Base-by-base conservation (phyloP, 2,888 invertebrate species). In the Heptascelio sp. region DNA sequence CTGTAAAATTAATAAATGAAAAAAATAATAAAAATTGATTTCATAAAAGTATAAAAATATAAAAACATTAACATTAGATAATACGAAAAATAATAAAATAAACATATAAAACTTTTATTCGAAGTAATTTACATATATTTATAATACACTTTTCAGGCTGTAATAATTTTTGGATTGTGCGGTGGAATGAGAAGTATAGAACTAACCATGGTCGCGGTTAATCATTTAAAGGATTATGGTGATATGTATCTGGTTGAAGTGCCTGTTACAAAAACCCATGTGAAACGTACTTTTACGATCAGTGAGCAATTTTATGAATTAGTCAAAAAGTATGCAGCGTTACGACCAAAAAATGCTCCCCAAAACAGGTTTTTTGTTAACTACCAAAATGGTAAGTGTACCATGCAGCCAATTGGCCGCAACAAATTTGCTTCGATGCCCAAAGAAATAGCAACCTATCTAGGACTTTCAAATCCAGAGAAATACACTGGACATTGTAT, bases 371-470 rank as follows among this genome's bases (percentile, higher is more conserved):
- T 49, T 46, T 85, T 87, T 62, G 11, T 86, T 15, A 81, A 67
- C 70, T 88, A 86, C 68, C 82, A 84, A 17, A 72, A 80, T 9
- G 85, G 86, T 8, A 85, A 80, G 80, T 88, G 84, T 23, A 83
- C 77, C 9, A 25, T 43, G 23, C 83, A 82, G 71, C 60, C 81
- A 4, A 81, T 86, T 9, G 86, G 86, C 2, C 79, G 80, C 26
- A 86, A 87, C 15, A 85, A 84, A 72, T 82, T 88, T 67, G 80
- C 75, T 55, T 25, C 43, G 34, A 85, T 87, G 80, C 85, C 86
- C 15, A 85, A 80, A 64, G 34, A 85, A 59, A 85, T 88, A n/a
- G 86, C 87, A 13, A n/a, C n/a, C n/a, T n/a, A n/a, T n/a, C n/a
- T n/a, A n/a, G n/a, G n/a, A n/a, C n/a, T n/a, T n/a, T n/a, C 81